These are phyloP conservation scores for Molossus alvarezi DNA, from an alignment of 2,797 vertebrate species.

Conservation along the genomic window DNA sequence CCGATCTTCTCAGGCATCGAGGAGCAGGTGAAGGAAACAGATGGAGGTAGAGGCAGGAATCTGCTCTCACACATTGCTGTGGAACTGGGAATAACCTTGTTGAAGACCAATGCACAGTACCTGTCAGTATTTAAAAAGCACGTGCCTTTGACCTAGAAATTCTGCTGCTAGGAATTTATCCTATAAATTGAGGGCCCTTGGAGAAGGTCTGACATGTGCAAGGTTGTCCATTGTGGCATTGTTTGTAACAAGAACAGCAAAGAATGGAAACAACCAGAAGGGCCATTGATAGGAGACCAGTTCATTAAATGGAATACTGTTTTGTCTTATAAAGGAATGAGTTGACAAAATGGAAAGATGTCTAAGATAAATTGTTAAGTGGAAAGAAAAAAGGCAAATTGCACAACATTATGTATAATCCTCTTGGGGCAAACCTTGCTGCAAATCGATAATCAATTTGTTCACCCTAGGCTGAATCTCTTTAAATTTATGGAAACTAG, in stretches of 20 bases:
- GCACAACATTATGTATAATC: not conserved
- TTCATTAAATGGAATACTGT: slow-evolving; percentile 11
- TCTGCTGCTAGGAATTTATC: slow-evolving; percentile 27
- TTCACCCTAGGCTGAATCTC: not conserved
- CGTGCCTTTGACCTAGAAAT: not conserved
- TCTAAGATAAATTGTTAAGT: slow-evolving; percentile 21
- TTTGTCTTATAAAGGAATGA: slow-evolving; percentile 63
- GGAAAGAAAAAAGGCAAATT: slow-evolving; percentile 43
- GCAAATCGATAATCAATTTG: slow-evolving; percentile 67
- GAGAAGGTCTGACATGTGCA: not conserved
- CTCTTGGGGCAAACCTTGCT: slow-evolving; percentile 50
- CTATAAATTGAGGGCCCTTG: not conserved
- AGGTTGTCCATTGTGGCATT: not conserved
- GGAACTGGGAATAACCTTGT: not conserved
- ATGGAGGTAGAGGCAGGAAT: too few relatives aligned
- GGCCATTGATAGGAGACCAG: not conserved
- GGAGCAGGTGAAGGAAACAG: not conserved
- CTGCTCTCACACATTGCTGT: accelerated
- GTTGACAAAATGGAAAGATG: slow-evolving; percentile 1
- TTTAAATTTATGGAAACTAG: slow-evolving; percentile 52
- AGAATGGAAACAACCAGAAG: slow-evolving; percentile 42
- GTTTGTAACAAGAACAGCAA: not conserved
- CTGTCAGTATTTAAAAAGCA: slow-evolving; percentile 38
- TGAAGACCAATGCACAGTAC: not conserved
- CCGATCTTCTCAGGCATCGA: not conserved